Evolutionary conservation across 1,140 invertebrate species (phyloP), one percentile per base, ranked within the genome.

Genomic region (Dendrolimus punctatus): DNA sequence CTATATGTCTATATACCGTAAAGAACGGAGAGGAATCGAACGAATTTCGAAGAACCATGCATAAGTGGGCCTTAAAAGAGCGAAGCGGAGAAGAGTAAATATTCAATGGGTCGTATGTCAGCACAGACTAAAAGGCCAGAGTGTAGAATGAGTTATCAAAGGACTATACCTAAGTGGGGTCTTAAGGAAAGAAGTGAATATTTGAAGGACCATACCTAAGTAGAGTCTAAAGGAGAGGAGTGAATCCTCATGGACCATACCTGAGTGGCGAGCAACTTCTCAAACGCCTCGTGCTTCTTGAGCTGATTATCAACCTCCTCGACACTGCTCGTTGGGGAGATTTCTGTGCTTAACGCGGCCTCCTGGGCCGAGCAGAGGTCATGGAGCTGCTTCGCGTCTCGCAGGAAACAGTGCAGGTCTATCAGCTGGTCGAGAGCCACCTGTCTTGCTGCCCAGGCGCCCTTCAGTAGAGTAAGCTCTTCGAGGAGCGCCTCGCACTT

Each of bases 341-440:
- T 77, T 48, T 88, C 85, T 0, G 77, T 82, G 47, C 82, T 83
- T 85, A 92, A 73, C 0, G 93, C 91, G 0, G 93, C 95, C 87
- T 98, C 96, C 82, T 99, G 97, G 6, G 94, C 91, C 38, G 91
- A 92, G 55, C 95, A 97, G 4, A 96, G 89, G 61, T 95, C 94
- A 68, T 99, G 95, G 36, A 99, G 90, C 80, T 98, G 95, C 74
- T 98, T 97, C 8, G 96, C 96, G 87, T 99, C 98, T 39, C 97
- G 89, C 46, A 98, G 85, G 91, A 99, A 99, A 73, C 96, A 95
- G 75, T 99, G 96, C 51, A 98, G 87, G 78, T 99, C 97, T 58
- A 98, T 96, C 46, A 98, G 88, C 79, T 99, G 97, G 80, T 98
- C 96, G 36, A 99, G 87, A 66, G 96, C 93, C 4, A 97, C 91